These are phyloP conservation scores for Ennomos fuscantarius DNA, from an alignment of 2,888 invertebrate genomes.

Conservation along the genomic window DNA sequence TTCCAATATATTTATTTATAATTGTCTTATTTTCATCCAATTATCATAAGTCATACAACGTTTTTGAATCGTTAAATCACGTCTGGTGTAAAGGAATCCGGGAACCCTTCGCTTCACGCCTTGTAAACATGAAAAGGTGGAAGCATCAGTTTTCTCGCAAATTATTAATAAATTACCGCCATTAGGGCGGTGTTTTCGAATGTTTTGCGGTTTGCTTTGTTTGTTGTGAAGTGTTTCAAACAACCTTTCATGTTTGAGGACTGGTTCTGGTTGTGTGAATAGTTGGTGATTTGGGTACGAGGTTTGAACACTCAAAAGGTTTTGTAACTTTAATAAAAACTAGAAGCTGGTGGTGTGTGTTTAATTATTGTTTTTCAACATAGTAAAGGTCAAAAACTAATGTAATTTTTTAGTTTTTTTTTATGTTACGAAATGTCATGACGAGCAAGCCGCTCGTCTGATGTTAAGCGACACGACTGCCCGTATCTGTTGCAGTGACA, in stretches of 20 bases:
- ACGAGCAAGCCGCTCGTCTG: too few species aligned
- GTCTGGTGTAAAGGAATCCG: slow-evolving; percentile 36
- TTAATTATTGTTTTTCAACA: slow-evolving; percentile 1
- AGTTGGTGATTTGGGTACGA: slow-evolving; percentile 36
- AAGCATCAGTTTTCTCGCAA: slow-evolving; percentile 53
- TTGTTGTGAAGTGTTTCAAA: slow-evolving; percentile 62
- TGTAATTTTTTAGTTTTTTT: too few species aligned
- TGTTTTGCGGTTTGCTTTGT: slow-evolving; percentile 66
- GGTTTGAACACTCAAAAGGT: slow-evolving; percentile 7
- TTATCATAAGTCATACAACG: too few species aligned
- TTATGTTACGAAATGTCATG: too few species aligned
- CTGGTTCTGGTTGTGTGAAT: slow-evolving; percentile 24
- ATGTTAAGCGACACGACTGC: too few species aligned
- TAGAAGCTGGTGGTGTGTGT: background rate
- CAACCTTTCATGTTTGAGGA: slow-evolving; percentile 58
- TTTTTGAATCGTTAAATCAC: slow-evolving; percentile 7
- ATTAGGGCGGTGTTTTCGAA: slow-evolving; percentile 68
- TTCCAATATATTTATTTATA: too few species aligned
- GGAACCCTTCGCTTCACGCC: slow-evolving; percentile 46
- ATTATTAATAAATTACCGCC: slow-evolving; percentile 75
- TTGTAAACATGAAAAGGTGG: slow-evolving; percentile 51
- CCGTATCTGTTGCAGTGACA: too few species aligned
- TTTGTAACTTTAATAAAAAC: background rate
- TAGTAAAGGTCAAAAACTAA: background rate
- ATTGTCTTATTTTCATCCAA: too few species aligned